Conservation (phyloP, 1,140 invertebrate species). For the Drosophila miranda region DNA sequence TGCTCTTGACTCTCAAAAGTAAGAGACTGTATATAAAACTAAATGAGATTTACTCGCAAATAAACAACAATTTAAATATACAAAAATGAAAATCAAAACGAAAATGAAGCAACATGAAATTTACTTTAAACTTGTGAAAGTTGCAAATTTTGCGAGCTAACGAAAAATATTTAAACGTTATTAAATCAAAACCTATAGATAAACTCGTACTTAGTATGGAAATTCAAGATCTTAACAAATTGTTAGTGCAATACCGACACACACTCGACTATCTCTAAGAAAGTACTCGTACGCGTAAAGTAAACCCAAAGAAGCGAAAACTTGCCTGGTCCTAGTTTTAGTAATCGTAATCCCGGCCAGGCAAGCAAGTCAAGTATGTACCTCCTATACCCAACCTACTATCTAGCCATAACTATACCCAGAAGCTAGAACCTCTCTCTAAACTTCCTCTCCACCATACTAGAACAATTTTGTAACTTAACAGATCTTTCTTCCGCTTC, state of each 20-base stretch:
- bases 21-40: conserved; percentile 78
- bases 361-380: conserved; percentile 9
- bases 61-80: conserved; percentile 61
- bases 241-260: conserved; percentile 35
- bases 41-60: conserved; percentile 61
- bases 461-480: conserved; percentile 21
- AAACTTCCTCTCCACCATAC: conserved; percentile 20
- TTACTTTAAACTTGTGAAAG: conserved; percentile 61
- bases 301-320: conserved; percentile 22
- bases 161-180: conserved; percentile 59
- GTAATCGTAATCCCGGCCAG: conserved; percentile 2
- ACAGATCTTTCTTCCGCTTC: conserved; percentile 15
- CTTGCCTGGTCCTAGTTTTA: conserved; percentile 22
- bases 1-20: conserved; percentile 80
- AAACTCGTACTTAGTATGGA: conserved; percentile 61
- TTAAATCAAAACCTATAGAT: conserved; percentile 73
- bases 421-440: conserved; percentile 15
- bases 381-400: conserved; percentile 41
- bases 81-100: conserved; percentile 5
- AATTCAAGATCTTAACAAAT: conserved; percentile 52
- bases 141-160: conserved; percentile 35
- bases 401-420: conserved; percentile 29
- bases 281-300: conserved; percentile 11
- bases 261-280: conserved; percentile 28
- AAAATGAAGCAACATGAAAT: conserved; percentile 18